A percentile compares a stretch with the other conserved stretches of the same genome.
These are phyloP conservation scores for Naso thynnoides DNA, from an alignment of 2,797 vertebrate genomes.

Conservation along the genomic window DNA sequence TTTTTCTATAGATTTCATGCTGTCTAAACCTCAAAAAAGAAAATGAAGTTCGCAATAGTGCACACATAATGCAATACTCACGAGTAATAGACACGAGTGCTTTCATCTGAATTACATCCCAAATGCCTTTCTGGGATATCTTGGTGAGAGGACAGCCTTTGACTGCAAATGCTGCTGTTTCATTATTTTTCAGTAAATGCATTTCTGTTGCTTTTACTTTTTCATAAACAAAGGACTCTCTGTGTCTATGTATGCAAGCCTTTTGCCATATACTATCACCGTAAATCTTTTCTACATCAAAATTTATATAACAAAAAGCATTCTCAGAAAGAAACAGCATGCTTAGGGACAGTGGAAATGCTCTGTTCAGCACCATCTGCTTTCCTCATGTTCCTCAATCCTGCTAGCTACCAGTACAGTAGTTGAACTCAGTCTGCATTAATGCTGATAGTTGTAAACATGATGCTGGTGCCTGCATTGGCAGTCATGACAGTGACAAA, in stretches of 20 bases:
- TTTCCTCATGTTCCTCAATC: too few relatives aligned
- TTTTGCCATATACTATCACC: not conserved
- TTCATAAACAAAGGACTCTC: not conserved
- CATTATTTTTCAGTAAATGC: constrained; percentile 18
- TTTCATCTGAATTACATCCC: constrained; percentile 31
- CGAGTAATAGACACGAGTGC: not conserved
- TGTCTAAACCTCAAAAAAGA: not conserved
- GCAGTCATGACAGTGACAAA: too few relatives aligned
- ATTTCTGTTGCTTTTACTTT: not conserved
- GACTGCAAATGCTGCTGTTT: constrained; percentile 10
- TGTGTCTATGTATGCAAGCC: not conserved
- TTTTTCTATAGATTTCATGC: not conserved
- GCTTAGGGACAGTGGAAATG: too few relatives aligned
- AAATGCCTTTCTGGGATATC: constrained; percentile 4
- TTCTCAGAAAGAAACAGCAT: not conserved
- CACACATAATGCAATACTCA: not conserved
- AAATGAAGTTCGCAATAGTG: constrained; percentile 11
- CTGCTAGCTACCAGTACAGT: too few relatives aligned
- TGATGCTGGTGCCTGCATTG: too few relatives aligned
- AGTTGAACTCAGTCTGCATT: too few relatives aligned
- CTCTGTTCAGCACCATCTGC: too few relatives aligned
- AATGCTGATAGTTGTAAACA: too few relatives aligned
- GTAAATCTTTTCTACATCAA: not conserved
- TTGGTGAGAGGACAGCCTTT: not conserved
- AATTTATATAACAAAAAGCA: not conserved